Evolutionary conservation across 2,888 invertebrate species (phyloP), one percentile per base, ranked within the genome.

Genomic region (Synergus gifuensis): DNA sequence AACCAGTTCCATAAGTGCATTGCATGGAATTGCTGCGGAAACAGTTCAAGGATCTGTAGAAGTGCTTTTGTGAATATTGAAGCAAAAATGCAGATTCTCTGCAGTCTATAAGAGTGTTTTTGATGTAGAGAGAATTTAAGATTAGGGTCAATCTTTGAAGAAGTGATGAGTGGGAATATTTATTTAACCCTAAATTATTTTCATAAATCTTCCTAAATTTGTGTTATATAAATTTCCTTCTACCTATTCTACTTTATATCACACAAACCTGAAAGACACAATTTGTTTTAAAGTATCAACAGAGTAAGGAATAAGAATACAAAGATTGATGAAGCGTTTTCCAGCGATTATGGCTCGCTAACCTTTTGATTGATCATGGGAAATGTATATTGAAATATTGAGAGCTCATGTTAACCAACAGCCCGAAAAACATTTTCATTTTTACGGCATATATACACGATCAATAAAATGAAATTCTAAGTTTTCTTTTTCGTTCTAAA

Each of bases 1-100:
- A 28, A 54, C 69, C 28, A 54, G n/a, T 36, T 73, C 8, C 28
- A 9, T 49, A 73, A 73, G 49, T 54, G 49, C 69, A 36, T 54
- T 73, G 69, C 46, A 73, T 8, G 49, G 36, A 73, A 73, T 73
- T 73, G 69, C 69, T n/a, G 54, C 69, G 54, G 69, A 54, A 73
- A 73, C 49, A 73, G 69, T 73, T 73, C 69, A 73, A 73, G 49
- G 16, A n/a, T 73, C 49, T 36, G 49, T 8, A 4, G n/a, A 36
- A 49, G 54, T 73, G 49, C 69, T 54, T 54, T 22, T 22, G 44
- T 54, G 22, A 28, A 36, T 54, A 54, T 28, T 14, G 12, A n/a
- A 54, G 36, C 46, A 46, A 69, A 69, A 69, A 69, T 69, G 46
- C 67, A 69, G 22, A 69, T 69, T 16, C 46, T 49, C 16, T 69